Percentiles rank a stretch among this genome's conserved stretches.
Evolutionary conservation across 2,113 vertebrate genomes (phyloP).

Genomic region (Cynopterus brachyotis): DNA sequence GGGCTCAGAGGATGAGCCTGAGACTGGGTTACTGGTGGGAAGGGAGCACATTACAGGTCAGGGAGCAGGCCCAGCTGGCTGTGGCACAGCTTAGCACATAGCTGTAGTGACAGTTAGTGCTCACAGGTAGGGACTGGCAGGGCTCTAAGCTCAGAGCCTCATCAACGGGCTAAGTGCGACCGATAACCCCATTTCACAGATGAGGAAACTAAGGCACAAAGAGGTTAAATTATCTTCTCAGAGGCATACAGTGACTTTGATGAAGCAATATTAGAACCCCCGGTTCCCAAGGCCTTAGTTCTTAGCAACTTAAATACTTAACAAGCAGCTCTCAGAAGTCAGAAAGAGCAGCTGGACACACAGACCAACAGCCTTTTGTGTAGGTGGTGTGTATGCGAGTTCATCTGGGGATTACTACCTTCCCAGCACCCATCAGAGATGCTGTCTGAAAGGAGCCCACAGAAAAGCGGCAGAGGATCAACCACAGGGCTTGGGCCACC

Average conservation of each 20-base stretch:
- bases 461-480: neutral
- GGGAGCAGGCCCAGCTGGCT: neutral
- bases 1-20: neutral
- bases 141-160: neutral
- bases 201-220: rapidly evolving
- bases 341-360: neutral
- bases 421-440: neutral
- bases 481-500: neutral
- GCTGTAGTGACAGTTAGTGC: neutral
- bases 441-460: neutral
- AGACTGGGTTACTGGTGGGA: rapidly evolving
- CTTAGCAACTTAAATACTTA: neutral
- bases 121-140: neutral
- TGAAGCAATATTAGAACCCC: rapidly evolving
- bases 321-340: neutral
- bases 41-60: neutral
- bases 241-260: neutral
- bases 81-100: no score
- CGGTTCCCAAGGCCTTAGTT: neutral
- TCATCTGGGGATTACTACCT: neutral
- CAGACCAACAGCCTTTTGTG: neutral
- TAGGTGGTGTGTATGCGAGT: neutral
- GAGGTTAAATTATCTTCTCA: rapidly evolving
- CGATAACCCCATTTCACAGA: neutral
- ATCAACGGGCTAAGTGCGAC: neutral